Base-by-base conservation (phyloP, 2,797 vertebrate genomes). In the Fistularia tabacaria region DNA sequence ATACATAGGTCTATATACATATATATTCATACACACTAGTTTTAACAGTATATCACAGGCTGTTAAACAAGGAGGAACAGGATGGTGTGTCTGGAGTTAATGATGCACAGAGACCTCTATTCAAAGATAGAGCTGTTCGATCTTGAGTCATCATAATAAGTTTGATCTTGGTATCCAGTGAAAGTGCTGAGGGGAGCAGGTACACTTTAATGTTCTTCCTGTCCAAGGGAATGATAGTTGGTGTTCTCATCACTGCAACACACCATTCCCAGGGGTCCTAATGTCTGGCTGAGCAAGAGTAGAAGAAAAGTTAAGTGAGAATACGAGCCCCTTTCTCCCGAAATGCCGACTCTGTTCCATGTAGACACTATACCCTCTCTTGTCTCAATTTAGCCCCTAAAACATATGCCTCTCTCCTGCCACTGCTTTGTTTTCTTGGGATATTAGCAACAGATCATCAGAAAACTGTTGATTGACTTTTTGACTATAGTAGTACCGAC, bases 71-170 rank as follows among this genome's bases (percentile, higher is more conserved):
- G 57, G 49, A 73, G 84, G 62, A 65, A 48, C 67, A 71, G 85
- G 85, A 86, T 82, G 66, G 80, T 81, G 81, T 0, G 74, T 62
- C 37, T 49, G 0, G 66, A 68, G 72, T 71, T 87, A 86, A 87
- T 84, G 83, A 74, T 43, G 80, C 76, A 14, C 51, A 56, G 66
- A 80, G 79, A 65, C 60, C 71, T 81, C 73, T 54, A 51, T 81
- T 61, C 64, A 61, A 46, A 71, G 62, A 69, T 49, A 63, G 46
- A 52, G 60, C 57, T 59, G 57, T 58, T 73, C 74, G 76, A 83
- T 81, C 82, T 71, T 46, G 46, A 68, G 57, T 62, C 74, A 58
- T 76, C 67, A 45, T 77, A 55, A 74, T 77, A 79, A 62, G 54
- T 46, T 67, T 66, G 64, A 66, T 72, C 62, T 38, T 6, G 48